phyloP scores from a whole-genome alignment of 2,113 vertebrate species.

The Lota lota region DNA sequence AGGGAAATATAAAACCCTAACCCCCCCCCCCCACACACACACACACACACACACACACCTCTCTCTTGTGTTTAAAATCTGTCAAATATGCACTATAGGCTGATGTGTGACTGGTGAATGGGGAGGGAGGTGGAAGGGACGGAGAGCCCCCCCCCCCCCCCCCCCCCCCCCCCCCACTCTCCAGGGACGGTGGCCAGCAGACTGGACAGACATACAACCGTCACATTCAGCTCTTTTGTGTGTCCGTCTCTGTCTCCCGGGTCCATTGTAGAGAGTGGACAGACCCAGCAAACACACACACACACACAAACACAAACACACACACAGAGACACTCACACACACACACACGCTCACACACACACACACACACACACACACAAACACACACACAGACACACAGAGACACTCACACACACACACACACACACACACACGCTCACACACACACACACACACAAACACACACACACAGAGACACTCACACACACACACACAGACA shows the following conservation, averaged over 20 bases:
- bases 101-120: conserved; percentile 18
- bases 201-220: conserved; percentile 50
- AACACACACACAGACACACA: too few species aligned
- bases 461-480: too few species aligned
- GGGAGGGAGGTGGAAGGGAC: conserved; percentile 27
- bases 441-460: too few species aligned
- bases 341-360: too few species aligned
- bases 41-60: conserved; percentile 2
- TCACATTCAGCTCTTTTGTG: conserved; percentile 61
- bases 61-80: conserved; percentile 43
- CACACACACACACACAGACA: not conserved
- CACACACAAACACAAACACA: conserved; percentile 49
- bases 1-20: conserved; percentile 17
- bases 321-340: conserved; percentile 46
- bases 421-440: too few species aligned
- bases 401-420: too few species aligned
- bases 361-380: too few species aligned
- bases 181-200: conserved; percentile 48
- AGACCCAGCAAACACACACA: conserved; percentile 49
- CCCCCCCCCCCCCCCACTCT: conserved; percentile 32
- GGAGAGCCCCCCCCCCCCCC: conserved; percentile 24
- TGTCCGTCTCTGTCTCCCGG: conserved; percentile 48
- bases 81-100: conserved; percentile 46
- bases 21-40: conserved; percentile 13
- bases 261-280: conserved; percentile 63